These are phyloP conservation scores for Acronicta leporina DNA, from an alignment of 2,888 invertebrate species.

Conservation along the genomic window DNA sequence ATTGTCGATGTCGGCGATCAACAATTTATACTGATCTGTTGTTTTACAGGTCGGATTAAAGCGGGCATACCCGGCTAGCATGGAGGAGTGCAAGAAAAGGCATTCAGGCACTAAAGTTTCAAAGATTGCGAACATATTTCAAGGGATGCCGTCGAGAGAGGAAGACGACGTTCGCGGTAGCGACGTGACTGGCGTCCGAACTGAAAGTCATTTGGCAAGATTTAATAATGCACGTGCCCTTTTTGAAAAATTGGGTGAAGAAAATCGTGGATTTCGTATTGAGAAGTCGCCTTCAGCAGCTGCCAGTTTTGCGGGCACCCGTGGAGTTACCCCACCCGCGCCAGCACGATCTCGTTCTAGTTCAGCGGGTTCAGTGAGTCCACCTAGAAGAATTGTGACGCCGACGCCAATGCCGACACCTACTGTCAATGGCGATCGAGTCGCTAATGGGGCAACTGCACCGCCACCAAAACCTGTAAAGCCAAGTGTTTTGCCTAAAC, in stretches of 20 bases:
- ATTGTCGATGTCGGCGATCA: constrained; percentile 58
- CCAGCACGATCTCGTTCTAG: constrained; percentile 90
- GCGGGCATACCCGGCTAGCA: constrained; percentile 87
- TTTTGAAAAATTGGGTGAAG: constrained; percentile 96
- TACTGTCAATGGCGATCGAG: constrained; percentile 78
- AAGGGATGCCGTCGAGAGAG: constrained; percentile 91
- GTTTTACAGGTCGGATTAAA: constrained; percentile 86
- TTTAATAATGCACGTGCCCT: constrained; percentile 97
- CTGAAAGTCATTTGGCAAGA: constrained; percentile 96
- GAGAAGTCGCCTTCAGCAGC: constrained; percentile 89
- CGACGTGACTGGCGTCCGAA: constrained; percentile 93
- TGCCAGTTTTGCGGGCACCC: constrained; percentile 88
- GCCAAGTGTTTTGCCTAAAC: constrained; percentile 91
- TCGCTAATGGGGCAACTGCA: constrained; percentile 83
- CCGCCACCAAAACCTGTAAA: constrained; percentile 85
- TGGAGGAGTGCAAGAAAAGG: constrained; percentile 91
- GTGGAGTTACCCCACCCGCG: constrained; percentile 85
- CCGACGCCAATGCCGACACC: constrained; percentile 83
- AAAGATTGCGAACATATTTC: constrained; percentile 97
- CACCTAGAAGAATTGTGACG: constrained; percentile 87
- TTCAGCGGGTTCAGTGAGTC: constrained; percentile 91
- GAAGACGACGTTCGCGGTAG: constrained; percentile 85
- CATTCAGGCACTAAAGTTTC: constrained; percentile 94
- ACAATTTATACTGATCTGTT: constrained; percentile 68
- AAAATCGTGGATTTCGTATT: constrained; percentile 90